Conservation (phyloP, 2,113 vertebrate genomes). For the Protomyctophum bolini region DNA sequence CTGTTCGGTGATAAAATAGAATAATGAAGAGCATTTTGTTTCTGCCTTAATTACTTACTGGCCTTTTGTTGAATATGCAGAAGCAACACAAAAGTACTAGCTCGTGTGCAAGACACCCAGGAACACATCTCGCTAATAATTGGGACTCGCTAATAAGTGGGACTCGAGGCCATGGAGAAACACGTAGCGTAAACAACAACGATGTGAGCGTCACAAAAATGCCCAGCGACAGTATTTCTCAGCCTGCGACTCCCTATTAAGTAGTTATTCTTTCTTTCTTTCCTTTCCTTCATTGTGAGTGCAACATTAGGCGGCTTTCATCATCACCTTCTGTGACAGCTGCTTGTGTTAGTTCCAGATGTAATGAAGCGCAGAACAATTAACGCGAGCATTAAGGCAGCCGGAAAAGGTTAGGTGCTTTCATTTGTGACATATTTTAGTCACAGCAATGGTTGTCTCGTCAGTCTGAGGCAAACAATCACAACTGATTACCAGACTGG, state of each 20-base stretch:
- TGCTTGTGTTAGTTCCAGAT: slow-evolving; percentile 51
- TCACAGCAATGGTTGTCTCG: slow-evolving; percentile 44
- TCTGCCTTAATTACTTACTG: slow-evolving; percentile 56
- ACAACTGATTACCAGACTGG: slow-evolving; percentile 48
- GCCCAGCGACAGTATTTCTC: slow-evolving; percentile 17
- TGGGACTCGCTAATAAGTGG: slow-evolving; percentile 62
- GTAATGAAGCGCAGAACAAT: slow-evolving; percentile 62
- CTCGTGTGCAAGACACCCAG: neutral
- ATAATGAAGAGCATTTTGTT: slow-evolving; percentile 71
- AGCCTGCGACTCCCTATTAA: slow-evolving; percentile 16
- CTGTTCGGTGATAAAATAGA: slow-evolving; percentile 68
- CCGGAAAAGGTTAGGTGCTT: slow-evolving; percentile 54
- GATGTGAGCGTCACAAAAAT: slow-evolving; percentile 23
- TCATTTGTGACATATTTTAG: slow-evolving; percentile 44
- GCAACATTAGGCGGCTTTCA: slow-evolving; percentile 55
- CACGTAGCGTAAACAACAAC: slow-evolving; percentile 24
- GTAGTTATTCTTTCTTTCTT: neutral
- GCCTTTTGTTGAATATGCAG: slow-evolving; percentile 45
- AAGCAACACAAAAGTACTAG: slow-evolving; percentile 36
- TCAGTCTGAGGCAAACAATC: slow-evolving; percentile 55
- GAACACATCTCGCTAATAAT: slow-evolving; percentile 44
- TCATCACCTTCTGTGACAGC: slow-evolving; percentile 44
- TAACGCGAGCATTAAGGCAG: slow-evolving; percentile 55
- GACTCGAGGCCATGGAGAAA: slow-evolving; percentile 50
- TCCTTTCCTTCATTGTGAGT: slow-evolving; percentile 6